These are phyloP conservation scores for Synergus gifuensis DNA, from an alignment of 2,888 invertebrate genomes.

Conservation along the genomic window DNA sequence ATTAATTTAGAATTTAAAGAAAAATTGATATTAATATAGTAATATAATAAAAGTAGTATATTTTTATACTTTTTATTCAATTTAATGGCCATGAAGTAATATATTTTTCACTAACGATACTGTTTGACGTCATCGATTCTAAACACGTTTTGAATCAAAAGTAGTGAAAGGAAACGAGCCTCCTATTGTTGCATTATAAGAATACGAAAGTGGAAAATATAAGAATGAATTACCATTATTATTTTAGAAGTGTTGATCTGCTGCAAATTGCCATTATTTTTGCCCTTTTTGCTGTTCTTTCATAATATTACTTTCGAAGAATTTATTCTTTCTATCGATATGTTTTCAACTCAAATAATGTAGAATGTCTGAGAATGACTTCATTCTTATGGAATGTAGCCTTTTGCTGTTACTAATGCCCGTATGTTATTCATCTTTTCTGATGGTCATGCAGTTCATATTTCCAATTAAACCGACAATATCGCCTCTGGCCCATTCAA, in stretches of 20 bases:
- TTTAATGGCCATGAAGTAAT: background rate
- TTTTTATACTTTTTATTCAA: no score
- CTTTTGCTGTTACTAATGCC: slow-evolving; percentile 48
- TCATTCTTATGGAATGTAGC: slow-evolving; percentile 65
- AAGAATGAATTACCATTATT: background rate
- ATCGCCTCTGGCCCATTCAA: background rate
- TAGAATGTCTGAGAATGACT: slow-evolving; percentile 55
- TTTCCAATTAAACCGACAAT: background rate
- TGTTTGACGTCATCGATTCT: background rate
- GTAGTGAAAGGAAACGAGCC: slow-evolving; percentile 1
- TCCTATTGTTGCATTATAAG: background rate
- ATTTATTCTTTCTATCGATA: slow-evolving; percentile 39
- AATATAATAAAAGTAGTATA: no score
- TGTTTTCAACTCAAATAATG: background rate
- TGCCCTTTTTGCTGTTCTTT: slow-evolving; percentile 49
- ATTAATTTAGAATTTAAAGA: background rate
- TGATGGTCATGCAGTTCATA: slow-evolving; percentile 6
- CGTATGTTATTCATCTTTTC: slow-evolving; percentile 44
- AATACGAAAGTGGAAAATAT: slow-evolving; percentile 3
- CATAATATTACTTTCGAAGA: slow-evolving; percentile 21
- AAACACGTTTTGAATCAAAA: slow-evolving; percentile 9
- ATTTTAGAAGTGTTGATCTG: slow-evolving; percentile 27
- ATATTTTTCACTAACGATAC: background rate
- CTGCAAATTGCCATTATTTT: slow-evolving; percentile 43
- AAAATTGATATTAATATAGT: background rate